Evolutionary conservation across 2,113 vertebrate genomes (phyloP).

Genomic region (Scytalopus superciliaris): DNA sequence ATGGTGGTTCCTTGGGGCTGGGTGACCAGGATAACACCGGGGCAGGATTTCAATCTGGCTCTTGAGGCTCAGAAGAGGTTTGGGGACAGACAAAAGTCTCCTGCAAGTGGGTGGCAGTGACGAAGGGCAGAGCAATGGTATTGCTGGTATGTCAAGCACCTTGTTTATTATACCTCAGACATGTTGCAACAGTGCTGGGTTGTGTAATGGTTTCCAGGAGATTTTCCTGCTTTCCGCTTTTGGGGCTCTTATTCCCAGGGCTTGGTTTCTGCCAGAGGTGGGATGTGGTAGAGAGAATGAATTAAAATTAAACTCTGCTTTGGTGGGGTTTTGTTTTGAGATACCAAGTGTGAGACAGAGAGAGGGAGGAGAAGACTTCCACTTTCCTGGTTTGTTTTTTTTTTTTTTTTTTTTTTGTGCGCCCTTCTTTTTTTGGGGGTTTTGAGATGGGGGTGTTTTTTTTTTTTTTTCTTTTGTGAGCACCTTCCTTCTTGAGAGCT

Average conservation of each 20-base stretch:
- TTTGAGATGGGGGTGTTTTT: too few relatives aligned
- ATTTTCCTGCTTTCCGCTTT: conserved; percentile 13
- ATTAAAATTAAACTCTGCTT: neutral
- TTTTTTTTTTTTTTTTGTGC: too few relatives aligned
- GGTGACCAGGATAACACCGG: neutral
- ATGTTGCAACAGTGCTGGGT: conserved; percentile 16
- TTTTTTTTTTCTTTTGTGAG: too few relatives aligned
- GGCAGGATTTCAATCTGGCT: neutral
- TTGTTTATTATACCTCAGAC: conserved; percentile 16
- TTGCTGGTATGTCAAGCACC: conserved; percentile 46
- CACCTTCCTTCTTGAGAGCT: neutral
- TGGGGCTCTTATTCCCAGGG: neutral
- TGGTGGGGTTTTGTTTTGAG: neutral
- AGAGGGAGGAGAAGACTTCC: neutral
- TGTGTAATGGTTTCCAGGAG: conserved; percentile 46
- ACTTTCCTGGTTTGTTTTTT: neutral
- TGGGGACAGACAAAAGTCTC: conserved; percentile 14
- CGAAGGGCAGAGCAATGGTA: neutral
- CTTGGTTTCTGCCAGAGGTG: conserved; percentile 3
- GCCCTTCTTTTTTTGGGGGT: too few relatives aligned
- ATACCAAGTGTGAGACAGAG: neutral
- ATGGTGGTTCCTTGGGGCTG: neutral
- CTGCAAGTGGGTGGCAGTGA: conserved; percentile 38
- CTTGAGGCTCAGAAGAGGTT: neutral
- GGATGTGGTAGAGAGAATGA: neutral